A percentile compares a stretch with the other conserved stretches of the same genome.
Conservation (phyloP, 2,888 invertebrate genomes). For the Lampropteryx suffumata region DNA sequence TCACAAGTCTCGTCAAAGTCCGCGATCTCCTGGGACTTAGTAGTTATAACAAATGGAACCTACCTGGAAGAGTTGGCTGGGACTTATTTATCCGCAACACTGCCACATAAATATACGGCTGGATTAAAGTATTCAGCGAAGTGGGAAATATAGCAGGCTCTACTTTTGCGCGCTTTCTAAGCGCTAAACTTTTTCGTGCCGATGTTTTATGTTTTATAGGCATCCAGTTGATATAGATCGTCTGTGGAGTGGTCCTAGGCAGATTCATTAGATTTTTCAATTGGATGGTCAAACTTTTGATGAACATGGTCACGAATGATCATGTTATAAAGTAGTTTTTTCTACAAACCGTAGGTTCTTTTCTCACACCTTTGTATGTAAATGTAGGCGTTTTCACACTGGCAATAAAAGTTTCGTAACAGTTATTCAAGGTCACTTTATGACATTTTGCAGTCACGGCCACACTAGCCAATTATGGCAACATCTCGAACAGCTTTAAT, state of each 20-base stretch:
- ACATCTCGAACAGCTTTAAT: too few species aligned
- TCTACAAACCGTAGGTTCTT: too few species aligned
- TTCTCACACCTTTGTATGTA: too few species aligned
- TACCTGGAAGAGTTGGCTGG: slow-evolving; percentile 59
- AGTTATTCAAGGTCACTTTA: too few species aligned
- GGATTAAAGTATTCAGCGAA: slow-evolving; percentile 67
- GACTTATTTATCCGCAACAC: slow-evolving; percentile 63
- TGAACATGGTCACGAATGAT: too few species aligned
- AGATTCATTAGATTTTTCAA: slow-evolving; percentile 8
- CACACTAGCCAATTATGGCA: too few species aligned
- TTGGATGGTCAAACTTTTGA: too few species aligned
- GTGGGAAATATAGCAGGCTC: slow-evolving; percentile 53
- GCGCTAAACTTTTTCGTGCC: slow-evolving; percentile 41
- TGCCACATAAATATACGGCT: slow-evolving; percentile 61
- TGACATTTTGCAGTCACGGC: too few species aligned
- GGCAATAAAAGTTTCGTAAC: too few species aligned
- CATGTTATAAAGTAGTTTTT: too few species aligned
- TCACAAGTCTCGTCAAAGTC: slow-evolving; percentile 49
- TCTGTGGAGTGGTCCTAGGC: slow-evolving; percentile 6
- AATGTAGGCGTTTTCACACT: too few species aligned
- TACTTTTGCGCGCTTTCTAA: slow-evolving; percentile 49
- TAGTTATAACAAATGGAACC: slow-evolving; percentile 70
- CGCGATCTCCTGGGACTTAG: slow-evolving; percentile 55
- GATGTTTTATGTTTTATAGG: slow-evolving; percentile 21
- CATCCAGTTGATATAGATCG: slow-evolving; percentile 12